These are phyloP conservation scores for Hemicrepidius hirtus DNA, from an alignment of 2,888 invertebrate genomes.

Conservation along the genomic window DNA sequence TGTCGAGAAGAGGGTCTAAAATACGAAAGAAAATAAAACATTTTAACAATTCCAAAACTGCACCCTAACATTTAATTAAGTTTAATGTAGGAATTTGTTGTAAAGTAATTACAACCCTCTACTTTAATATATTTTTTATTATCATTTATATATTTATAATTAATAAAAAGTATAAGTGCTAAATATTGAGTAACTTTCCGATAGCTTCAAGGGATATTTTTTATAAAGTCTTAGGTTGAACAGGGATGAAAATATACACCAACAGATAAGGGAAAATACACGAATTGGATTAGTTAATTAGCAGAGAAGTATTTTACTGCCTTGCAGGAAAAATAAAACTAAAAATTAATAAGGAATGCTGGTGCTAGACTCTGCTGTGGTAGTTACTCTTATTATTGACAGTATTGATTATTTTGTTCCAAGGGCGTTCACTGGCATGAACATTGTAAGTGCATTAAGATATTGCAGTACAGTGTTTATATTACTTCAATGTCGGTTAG, in stretches of 20 bases:
- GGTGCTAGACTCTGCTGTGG: no score
- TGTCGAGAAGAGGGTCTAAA: not conserved
- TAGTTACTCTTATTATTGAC: no score
- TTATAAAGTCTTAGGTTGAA: conserved; percentile 1
- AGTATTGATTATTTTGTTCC: no score
- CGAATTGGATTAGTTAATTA: no score
- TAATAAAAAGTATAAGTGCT: no score
- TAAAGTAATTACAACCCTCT: conserved; percentile 19
- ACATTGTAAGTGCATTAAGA: conserved; percentile 1
- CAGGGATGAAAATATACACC: not conserved
- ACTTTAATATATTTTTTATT: no score
- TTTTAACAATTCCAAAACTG: conserved; percentile 19
- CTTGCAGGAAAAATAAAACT: no score
- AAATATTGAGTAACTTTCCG: not conserved
- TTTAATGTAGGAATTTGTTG: conserved; percentile 21
- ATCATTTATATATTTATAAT: no score
- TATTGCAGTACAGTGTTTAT: not conserved
- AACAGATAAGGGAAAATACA: not conserved
- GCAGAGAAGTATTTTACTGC: no score
- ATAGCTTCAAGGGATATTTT: not conserved
- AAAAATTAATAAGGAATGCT: no score
- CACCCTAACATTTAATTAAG: conserved; percentile 27
- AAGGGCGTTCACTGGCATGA: not conserved
- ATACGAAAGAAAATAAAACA: conserved; percentile 8
- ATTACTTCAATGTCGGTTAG: no score